A percentile compares a stretch with the other conserved stretches of the same genome.
These are phyloP conservation scores for Apus apus DNA, from an alignment of 2,113 vertebrate species.

Conservation along the genomic window DNA sequence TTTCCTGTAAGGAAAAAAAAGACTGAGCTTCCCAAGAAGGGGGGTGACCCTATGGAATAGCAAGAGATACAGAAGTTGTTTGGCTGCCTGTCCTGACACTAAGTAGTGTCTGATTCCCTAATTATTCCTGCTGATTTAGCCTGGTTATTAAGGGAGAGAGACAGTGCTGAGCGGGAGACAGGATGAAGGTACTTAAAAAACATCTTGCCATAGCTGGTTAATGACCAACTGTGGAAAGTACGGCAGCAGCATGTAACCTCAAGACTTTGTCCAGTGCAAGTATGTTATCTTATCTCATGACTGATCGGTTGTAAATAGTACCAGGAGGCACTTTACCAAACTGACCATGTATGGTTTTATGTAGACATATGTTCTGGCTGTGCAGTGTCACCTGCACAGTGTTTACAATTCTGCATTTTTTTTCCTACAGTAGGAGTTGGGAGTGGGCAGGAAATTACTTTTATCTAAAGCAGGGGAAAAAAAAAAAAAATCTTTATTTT, in stretches of 20 bases:
- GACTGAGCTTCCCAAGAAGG: not conserved
- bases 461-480: not conserved
- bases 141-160: conserved; percentile 51
- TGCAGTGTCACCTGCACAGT: not conserved
- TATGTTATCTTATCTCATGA: conserved; percentile 41
- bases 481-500: not conserved
- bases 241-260: not conserved
- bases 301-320: conserved; percentile 31
- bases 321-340: not conserved
- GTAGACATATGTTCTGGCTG: not conserved
- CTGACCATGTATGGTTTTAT: not conserved
- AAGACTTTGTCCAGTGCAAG: conserved; percentile 52
- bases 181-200: conserved; percentile 53
- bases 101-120: conserved; percentile 68
- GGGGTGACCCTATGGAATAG: not conserved
- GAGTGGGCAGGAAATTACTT: not conserved
- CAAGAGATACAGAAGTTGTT: conserved; percentile 39
- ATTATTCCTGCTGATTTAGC: conserved; percentile 58
- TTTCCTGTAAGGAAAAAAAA: conserved; percentile 14
- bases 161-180: conserved; percentile 39
- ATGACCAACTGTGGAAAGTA: conserved; percentile 54
- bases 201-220: conserved; percentile 67
- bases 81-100: conserved; percentile 31
- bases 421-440: not conserved
- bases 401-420: not conserved